Evolutionary conservation across 2,113 vertebrate species (phyloP), one percentile per base, ranked within the genome.

Genomic region (Laticauda laticaudata): DNA sequence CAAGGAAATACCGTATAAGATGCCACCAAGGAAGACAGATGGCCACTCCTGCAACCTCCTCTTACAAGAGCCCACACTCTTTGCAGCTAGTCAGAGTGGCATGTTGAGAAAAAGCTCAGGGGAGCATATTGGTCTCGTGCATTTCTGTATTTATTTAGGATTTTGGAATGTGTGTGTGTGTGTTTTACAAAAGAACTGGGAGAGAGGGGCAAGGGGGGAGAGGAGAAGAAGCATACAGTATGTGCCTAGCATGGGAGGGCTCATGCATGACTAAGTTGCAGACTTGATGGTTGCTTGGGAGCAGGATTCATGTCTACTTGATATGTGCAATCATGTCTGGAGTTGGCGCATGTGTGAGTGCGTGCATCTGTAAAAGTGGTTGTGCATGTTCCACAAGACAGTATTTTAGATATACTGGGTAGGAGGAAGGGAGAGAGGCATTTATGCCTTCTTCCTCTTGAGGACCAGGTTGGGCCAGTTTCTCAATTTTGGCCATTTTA

Each of bases 351-450:
- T 8, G 45, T 12, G n/a, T 15, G 34, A 51, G 26, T 48, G 39
- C 24, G 56, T 53, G 61, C 24, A 54, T 92, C 29, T 86, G 92
- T 90, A 88, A n/a, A 89, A 45, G 34, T 90, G 81, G n/a, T 87
- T 55, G 55, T 93, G 45, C 43, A 86, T 93, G 54, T 55, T 90
- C 64, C n/a, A 53, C 24, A 11, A 59, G 57, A 48, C 92, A 55
- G 92, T 93, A 90, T 90, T 93, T 90, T 61, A 90, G 69, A 56
- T 18, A 90, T n/a, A 43, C 3, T 69, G 88, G 26, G 56, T 14
- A 39, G 91, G 59, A 61, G 14, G 56, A 55, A 51, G 86, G 87
- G 26, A 53, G 75, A 56, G 55, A 45, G 75, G 55, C 59, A 12
- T 86, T 8, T 51, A 86, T 90, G 92, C 69, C 88, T 61, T 29